phyloP scores from a whole-genome alignment of 2,113 vertebrate species.

The Channa maculata region DNA sequence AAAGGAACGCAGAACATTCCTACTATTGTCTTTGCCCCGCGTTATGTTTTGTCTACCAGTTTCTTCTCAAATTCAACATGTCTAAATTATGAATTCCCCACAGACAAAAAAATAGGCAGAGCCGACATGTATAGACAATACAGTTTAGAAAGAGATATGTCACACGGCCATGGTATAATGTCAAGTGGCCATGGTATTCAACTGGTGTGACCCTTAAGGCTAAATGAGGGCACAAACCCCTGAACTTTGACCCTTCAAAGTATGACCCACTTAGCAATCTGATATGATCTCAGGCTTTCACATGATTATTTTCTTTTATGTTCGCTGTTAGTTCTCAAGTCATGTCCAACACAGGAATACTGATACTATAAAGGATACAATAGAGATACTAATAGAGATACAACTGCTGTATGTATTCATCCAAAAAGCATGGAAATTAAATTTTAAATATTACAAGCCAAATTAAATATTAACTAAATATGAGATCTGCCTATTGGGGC shows the following conservation, averaged over 20 bases:
- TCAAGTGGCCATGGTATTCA: conserved; percentile 62
- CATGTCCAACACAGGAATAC: not conserved
- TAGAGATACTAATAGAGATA: too few species aligned
- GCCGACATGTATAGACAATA: conserved; percentile 8
- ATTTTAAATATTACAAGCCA: not conserved
- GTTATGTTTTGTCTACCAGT: conserved; percentile 44
- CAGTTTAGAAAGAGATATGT: conserved; percentile 44
- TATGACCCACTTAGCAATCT: conserved; percentile 11
- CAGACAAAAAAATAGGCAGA: conserved; percentile 21
- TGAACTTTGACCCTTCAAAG: conserved; percentile 54
- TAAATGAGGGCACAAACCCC: conserved; percentile 5
- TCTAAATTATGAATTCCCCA: conserved; percentile 20
- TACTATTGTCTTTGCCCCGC: conserved; percentile 16
- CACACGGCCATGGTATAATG: conserved; percentile 54
- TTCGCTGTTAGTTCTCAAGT: not conserved
- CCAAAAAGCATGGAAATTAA: not conserved
- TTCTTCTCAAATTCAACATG: conserved; percentile 69
- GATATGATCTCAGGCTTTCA: not conserved
- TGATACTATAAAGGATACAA: not conserved
- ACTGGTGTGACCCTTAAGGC: conserved; percentile 43
- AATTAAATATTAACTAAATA: not conserved
- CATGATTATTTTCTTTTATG: not conserved
- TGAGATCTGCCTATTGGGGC: not conserved
- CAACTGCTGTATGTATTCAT: not conserved
- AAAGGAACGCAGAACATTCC: conserved; percentile 38